A percentile compares a stretch with the other conserved stretches of the same genome.
Conservation (phyloP, 2,113 vertebrate species). For the Megaleporinus macrocephalus region DNA sequence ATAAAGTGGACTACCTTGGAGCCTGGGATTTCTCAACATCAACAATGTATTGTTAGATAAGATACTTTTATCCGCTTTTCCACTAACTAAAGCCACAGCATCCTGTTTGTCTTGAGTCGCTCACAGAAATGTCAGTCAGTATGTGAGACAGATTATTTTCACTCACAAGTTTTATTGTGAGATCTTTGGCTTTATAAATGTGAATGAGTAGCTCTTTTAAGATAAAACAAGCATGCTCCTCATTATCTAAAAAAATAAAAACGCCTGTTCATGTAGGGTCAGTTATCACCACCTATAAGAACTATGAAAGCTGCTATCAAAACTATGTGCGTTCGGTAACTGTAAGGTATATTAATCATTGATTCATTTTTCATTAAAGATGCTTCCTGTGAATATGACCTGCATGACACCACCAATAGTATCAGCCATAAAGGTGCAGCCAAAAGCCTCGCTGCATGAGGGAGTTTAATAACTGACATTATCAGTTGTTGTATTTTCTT, state of each 20-base stretch:
- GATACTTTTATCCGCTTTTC: neutral
- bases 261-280: conserved; percentile 7
- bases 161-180: conserved; percentile 64
- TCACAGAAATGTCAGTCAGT: conserved; percentile 31
- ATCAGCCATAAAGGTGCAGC: conserved; percentile 25
- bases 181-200: conserved; percentile 25
- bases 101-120: conserved; percentile 40
- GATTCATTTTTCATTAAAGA: conserved; percentile 12
- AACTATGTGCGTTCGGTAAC: conserved; percentile 36
- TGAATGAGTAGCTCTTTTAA: conserved; percentile 13
- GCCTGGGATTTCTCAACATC: conserved; percentile 36
- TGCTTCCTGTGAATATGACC: conserved; percentile 19
- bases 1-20: neutral
- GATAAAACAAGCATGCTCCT: neutral
- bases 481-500: conserved; percentile 7
- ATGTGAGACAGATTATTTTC: conserved; percentile 36
- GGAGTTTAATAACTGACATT: neutral
- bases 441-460: neutral
- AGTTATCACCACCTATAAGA: conserved; percentile 6
- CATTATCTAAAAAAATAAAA: conserved; percentile 3
- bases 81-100: conserved; percentile 41
- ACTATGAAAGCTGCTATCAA: conserved; percentile 47
- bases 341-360: conserved; percentile 41
- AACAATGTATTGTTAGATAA: conserved; percentile 25
- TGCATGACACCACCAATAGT: conserved; percentile 17